Base-by-base conservation (phyloP, 2,888 invertebrate species). In the Thalpophila matura region DNA sequence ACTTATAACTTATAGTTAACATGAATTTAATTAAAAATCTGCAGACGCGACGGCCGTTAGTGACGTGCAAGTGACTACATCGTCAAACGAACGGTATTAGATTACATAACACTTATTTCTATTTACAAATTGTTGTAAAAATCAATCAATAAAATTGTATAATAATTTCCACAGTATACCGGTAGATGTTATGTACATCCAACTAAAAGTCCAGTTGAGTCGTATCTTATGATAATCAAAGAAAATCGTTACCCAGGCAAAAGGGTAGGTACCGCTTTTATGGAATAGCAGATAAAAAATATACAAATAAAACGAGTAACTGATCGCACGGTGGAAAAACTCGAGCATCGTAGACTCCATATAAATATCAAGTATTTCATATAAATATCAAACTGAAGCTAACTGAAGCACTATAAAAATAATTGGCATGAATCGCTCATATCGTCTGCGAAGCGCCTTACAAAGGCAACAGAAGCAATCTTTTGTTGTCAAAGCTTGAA, bases 381-480 rank as follows among this genome's bases (percentile, higher is more conserved):
- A 67, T 53, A 51, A 29, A 54, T 37, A 72, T 47, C 27, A 22
- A 50, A 37, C 26, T 46, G 49, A 53, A 61, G 46, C 14, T 50
- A 45, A 60, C 54, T 43, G 54, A 55, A 45, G 67, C 47, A 40
- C 20, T 75, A 66, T 65, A 74, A 81, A 84, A 80, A 82, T 86
- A 86, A 86, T 86, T 84, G 85, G 80, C 75, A 81, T 68, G 79
- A 72, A 72, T 35, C 59, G 58, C 56, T 29, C 40, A 53, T 53
- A 58, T 46, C 46, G 38, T 71, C 46, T 55, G 57, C 4, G 29
- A 35, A 46, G 31, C 38, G 57, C 40, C 37, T 53, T 68, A 78
- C 81, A 82, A 82, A 83, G 84, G 74, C 71, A 33, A 51, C 50
- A 42, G 54, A 74, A 72, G 55, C 59, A 58, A 75, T 58, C 57